Evolutionary conservation across 2,888 invertebrate species (phyloP).

Genomic region (Chrysotoxum bicinctum): DNA sequence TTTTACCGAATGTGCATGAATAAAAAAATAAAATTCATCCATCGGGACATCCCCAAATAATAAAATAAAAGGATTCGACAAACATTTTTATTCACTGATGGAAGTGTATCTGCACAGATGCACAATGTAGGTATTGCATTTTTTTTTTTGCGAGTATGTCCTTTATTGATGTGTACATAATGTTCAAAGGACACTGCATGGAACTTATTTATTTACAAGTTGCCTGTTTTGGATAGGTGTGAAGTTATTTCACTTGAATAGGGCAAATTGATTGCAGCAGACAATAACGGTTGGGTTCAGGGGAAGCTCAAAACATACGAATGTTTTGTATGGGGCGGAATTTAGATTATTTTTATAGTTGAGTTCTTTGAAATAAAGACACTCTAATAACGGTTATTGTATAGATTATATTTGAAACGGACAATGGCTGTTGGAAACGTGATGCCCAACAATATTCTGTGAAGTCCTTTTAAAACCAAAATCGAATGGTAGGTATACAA

Average conservation of each 20-base stretch:
- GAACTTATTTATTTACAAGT: conserved; percentile 7
- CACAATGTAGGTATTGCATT: not conserved
- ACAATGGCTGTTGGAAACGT: no score
- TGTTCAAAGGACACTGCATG: not conserved
- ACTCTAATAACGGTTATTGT: no score
- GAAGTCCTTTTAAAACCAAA: no score
- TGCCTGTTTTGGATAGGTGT: not conserved
- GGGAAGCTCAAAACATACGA: not conserved
- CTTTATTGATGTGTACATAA: not conserved
- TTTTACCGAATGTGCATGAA: not conserved
- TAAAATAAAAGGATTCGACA: not conserved
- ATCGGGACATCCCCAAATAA: not conserved
- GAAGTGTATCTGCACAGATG: not conserved
- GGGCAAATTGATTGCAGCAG: not conserved
- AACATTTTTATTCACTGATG: not conserved
- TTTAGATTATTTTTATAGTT: not conserved
- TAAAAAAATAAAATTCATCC: not conserved
- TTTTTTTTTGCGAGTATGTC: not conserved
- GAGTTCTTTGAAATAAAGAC: not conserved
- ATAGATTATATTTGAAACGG: no score
- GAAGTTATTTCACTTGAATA: not conserved
- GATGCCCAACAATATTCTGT: no score
- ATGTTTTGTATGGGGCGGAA: not conserved
- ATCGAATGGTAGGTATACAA: no score
- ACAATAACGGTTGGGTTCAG: not conserved